Evolutionary conservation across 2,113 vertebrate species (phyloP), one percentile per base, ranked within the genome.

Genomic region (Jacana jacana): DNA sequence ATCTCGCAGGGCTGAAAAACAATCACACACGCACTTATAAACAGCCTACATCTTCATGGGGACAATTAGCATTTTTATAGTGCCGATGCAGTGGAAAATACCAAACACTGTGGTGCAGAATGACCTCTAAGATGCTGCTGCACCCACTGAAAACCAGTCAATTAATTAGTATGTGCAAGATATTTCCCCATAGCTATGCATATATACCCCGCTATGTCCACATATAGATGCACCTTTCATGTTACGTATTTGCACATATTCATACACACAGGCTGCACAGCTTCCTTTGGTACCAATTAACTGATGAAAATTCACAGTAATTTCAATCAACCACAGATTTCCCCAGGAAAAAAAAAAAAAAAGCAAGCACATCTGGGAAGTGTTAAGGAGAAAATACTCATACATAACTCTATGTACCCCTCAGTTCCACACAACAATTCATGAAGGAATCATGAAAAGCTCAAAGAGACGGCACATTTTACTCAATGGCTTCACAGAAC

Each of bases 31-130:
- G 11, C 65, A 71, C 80, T 81, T 89, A 79, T 22, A 76, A 93
- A 81, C 75, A 88, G 44, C 55, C 85, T 35, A 52, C 39, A 75
- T 80, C 91, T 97, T 96, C 63, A 71, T 27, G 66, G 61, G 82
- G 66, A 72, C 79, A 92, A 97, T 98, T 97, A 94, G 92, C 91
- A 94, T 97, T 94, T 97, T 97, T 90, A 95, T 33, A 77, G 95
- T 79, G 88, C 16, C 58, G 46, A 42, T 5, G 7, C 60, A 77
- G 70, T 6, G n/a, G 65, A 95, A 84, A 93, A 96, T 48, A 94
- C 68, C 79, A 91, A 93, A 70, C 84, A 81, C 30, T 10, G 57
- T 1, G 20, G 60, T 35, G 68, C 44, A 80, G 65, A 95, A 88
- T 51, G 69, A 96, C 94, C 93, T 97, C 97, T 66, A 84, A 95